Percentiles rank a stretch among this genome's conserved stretches.
Evolutionary conservation across 2,797 vertebrate species (phyloP).

Genomic region (Characodon lateralis): DNA sequence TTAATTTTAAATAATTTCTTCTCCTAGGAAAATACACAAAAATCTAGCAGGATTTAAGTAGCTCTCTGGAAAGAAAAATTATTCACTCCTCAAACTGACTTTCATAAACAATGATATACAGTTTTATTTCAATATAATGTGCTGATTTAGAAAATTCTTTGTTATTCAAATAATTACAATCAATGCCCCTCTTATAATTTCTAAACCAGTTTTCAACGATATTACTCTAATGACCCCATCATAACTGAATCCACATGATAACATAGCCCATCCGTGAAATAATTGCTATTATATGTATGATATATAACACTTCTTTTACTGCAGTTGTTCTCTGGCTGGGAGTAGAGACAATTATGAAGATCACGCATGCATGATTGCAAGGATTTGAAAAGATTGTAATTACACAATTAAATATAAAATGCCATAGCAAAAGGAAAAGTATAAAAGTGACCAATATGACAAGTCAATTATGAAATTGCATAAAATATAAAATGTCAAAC

Average conservation of each 20-base stretch:
- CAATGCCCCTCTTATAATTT: neutral
- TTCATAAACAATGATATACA: neutral
- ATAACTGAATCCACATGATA: neutral
- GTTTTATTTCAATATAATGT: neutral
- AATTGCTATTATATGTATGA: neutral
- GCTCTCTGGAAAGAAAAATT: neutral
- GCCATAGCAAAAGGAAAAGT: neutral
- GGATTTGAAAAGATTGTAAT: neutral
- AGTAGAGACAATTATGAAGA: constrained; percentile 4
- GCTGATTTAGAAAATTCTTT: neutral
- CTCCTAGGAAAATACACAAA: neutral
- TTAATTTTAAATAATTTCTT: neutral
- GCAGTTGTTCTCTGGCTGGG: neutral
- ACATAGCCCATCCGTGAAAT: neutral
- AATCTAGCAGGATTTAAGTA: too few relatives aligned
- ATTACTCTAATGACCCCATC: neutral
- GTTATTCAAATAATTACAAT: neutral
- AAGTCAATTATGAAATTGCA: neutral
- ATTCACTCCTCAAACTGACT: neutral
- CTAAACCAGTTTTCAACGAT: neutral
- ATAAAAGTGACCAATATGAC: neutral
- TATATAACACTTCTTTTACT: neutral
- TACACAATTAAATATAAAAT: constrained; percentile 1
- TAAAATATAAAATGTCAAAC: neutral
- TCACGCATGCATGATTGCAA: constrained; percentile 4